These are phyloP conservation scores for Epistrophe grossulariae DNA, from an alignment of 2,888 invertebrate genomes.

Conservation along the genomic window DNA sequence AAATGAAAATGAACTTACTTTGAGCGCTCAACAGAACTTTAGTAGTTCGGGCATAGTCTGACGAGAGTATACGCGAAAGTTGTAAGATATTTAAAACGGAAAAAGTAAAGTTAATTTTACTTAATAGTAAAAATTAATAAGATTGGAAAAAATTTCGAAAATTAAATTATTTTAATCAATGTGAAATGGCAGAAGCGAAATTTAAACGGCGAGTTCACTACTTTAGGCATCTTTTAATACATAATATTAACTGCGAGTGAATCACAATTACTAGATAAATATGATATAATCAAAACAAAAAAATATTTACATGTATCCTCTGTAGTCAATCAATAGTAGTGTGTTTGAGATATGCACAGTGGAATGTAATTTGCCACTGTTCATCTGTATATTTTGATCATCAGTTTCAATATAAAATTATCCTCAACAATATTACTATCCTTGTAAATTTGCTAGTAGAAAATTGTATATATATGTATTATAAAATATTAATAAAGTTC, in stretches of 20 bases:
- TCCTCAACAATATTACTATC: conserved; percentile 14
- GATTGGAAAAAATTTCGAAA: no score
- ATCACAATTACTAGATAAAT: not conserved
- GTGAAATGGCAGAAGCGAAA: not conserved
- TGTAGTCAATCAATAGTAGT: conserved; percentile 36
- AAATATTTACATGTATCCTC: not conserved
- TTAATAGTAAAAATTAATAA: no score
- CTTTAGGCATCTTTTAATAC: not conserved
- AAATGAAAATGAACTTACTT: no score
- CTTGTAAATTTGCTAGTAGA: conserved; percentile 60
- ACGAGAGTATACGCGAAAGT: no score
- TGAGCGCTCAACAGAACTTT: no score
- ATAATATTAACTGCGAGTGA: conserved; percentile 21
- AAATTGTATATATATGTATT: conserved; percentile 47
- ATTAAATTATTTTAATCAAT: not conserved
- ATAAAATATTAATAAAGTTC: not conserved
- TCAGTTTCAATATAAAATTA: conserved; percentile 14
- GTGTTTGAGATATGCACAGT: conserved; percentile 45
- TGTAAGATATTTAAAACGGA: no score
- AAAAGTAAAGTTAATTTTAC: no score
- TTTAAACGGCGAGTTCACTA: not conserved
- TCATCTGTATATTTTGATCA: conserved; percentile 67
- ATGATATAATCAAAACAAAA: conserved; percentile 29
- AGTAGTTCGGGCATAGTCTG: no score
- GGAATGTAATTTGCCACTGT: conserved; percentile 29